Evolutionary conservation across 92 coral and sea anemone genomes (phyloP), one percentile per base, ranked within the genome.

Genomic region (Parazoanthus swiftii): DNA sequence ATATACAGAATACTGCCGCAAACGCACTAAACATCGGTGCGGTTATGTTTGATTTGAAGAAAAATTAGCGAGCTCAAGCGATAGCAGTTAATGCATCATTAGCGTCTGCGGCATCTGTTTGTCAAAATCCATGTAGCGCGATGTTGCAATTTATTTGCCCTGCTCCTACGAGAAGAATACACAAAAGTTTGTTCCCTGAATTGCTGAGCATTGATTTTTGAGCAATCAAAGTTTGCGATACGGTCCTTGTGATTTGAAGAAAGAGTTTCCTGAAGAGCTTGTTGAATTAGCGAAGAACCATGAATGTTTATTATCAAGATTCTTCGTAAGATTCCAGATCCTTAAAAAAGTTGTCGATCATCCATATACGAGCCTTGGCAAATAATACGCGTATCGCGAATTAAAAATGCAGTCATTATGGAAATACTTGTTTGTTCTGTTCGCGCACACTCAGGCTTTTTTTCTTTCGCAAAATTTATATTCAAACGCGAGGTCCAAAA

Each of bases 311-410:
- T 29, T 39, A 76, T 76, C 51, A n/a, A 74, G 77, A 35, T 74
- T 36, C n/a, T 76, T 76, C 80, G 20, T 13, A 6, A 76, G 25
- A 63, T 65, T 83, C 70, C 21, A 25, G 38, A 70, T 33, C 58
- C 13, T 23, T 42, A 46, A 67, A 50, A 35, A 26, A 26, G 25
- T 70, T 51, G 48, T 15, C 20, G 25, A 39, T 8, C 80, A 18
- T 76, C 35, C 54, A 76, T 25, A 15, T 84, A 68, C 65, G 29
- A 84, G 79, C 37, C 46, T 71, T 70, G 33, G 87, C 67, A 71
- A 84, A 72, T 70, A 33, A 44, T 84, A 58, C 38, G 71, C 85
- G 73, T 80, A 78, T 78, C 56, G 26, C 20, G 66, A 78, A 78
- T 44, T 78, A 11, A n/a, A 42, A 23, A 33, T 25, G 54, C 56